Base-by-base conservation (phyloP, 2,888 invertebrate species). In the Nesidiocoris tenuis region DNA sequence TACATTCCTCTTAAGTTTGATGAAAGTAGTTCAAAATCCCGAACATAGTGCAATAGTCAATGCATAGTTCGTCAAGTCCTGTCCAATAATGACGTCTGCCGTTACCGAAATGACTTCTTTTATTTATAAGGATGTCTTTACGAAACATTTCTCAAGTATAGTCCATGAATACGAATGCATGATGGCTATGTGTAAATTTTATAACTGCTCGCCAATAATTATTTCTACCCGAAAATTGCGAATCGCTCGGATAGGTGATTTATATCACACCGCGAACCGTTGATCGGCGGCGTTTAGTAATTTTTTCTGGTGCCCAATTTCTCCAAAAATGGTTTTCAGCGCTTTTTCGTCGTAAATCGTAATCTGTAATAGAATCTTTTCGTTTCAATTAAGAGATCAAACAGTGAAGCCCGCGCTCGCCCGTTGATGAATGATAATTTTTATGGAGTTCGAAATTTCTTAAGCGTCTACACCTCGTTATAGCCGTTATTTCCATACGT, bases 311-410 rank as follows among this genome's bases (percentile, higher is more conserved):
- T 39, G 12, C 39, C 39, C 39, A 39, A 39, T 39, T 39, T 39
- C 39, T 39, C 12, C 39, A 12, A 12, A 39, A 39, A 39, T 12
- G 39, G 39, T 39, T 39, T 39, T 39, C 39, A 7, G 5, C 39
- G 39, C 12, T 39, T 39, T n/a, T n/a, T 39, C 12, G 12, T 39
- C 39, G 39, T 39, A 3, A 39, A 12, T 39, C 25, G 39, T 17
- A 17, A 65, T 65, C 56, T 18, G 55, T 67, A 67, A 67, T 67
- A 67, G 67, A 67, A 67, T 67, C 67, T 67, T 67, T 67, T 56
- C 55, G 39, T 67, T 67, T 67, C 67, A 67, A 67, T 67, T 67
- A 67, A 55, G 67, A 67, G 56, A 67, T 67, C 55, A 67, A 67
- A 67, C 67, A 67, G 25, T 39, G 65, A 12, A 65, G 65, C 65